Conservation (phyloP, 53 echinoderm and acorn worm species). For the Patiria pectinifera region DNA sequence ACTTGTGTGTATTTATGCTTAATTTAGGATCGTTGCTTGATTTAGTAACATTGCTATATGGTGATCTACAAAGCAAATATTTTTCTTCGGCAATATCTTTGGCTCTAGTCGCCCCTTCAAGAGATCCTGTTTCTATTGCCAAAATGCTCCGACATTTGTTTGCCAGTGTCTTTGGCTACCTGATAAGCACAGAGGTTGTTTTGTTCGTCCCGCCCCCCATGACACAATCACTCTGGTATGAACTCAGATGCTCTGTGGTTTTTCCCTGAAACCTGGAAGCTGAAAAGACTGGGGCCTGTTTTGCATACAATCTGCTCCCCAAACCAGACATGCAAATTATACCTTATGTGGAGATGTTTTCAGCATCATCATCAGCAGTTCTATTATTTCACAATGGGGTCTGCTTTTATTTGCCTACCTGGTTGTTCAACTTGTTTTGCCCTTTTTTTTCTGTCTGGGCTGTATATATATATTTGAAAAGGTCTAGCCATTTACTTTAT, state of each 20-base stretch:
- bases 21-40: neutral
- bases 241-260: constrained; percentile 43
- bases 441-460: constrained; percentile 17
- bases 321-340: constrained; percentile 56
- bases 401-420: constrained; percentile 11
- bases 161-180: neutral
- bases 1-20: neutral
- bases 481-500: neutral
- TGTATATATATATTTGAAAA: neutral
- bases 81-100: neutral
- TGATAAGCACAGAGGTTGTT: constrained; percentile 49
- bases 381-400: neutral
- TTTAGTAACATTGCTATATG: neutral
- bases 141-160: constrained; percentile 4
- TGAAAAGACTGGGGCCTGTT: constrained; percentile 32
- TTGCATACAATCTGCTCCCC: constrained; percentile 50
- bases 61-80: neutral
- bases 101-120: neutral
- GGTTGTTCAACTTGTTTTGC: constrained; percentile 8
- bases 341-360: constrained; percentile 37
- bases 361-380: neutral
- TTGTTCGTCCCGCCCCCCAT: constrained; percentile 31
- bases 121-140: neutral
- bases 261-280: constrained; percentile 52
- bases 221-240: constrained; percentile 58